Evolutionary conservation across 2,888 invertebrate genomes (phyloP).

Genomic region (Chelonus formosanus): DNA sequence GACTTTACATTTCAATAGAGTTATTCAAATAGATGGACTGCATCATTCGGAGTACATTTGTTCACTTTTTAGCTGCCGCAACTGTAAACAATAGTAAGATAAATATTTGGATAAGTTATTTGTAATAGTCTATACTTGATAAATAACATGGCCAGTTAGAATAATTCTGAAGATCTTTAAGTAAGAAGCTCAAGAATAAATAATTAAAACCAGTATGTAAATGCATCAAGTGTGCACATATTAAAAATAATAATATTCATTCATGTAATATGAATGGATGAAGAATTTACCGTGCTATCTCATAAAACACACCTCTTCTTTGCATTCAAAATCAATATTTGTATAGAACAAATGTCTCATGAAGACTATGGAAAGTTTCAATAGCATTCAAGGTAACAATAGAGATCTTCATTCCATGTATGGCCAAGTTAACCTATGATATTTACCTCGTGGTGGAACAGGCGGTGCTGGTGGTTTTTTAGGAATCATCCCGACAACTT

Average conservation of each 20-base stretch:
- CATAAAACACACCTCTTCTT: background rate
- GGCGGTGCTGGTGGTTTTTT: conserved; percentile 57
- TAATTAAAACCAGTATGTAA: conserved; percentile 22
- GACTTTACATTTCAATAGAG: too few relatives aligned
- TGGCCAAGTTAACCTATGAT: conserved; percentile 3
- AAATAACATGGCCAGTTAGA: conserved; percentile 10
- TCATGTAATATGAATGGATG: background rate
- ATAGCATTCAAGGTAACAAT: background rate
- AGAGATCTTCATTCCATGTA: conserved; percentile 3
- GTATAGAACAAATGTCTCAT: background rate
- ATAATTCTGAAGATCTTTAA: conserved; percentile 14
- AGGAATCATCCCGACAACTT: conserved; percentile 43
- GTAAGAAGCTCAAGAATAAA: conserved; percentile 6
- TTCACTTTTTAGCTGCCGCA: too few relatives aligned
- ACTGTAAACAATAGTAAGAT: too few relatives aligned
- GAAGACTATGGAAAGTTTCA: background rate
- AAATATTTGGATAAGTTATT: too few relatives aligned
- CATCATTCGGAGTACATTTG: too few relatives aligned
- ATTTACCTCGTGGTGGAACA: conserved; percentile 54
- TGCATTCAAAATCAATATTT: conserved; percentile 15
- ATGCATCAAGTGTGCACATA: conserved; percentile 18
- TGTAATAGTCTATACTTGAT: too few relatives aligned
- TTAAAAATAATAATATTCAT: conserved; percentile 8
- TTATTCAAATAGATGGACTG: too few relatives aligned
- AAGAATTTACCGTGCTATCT: background rate